Conservation (phyloP, 2,797 vertebrate genomes). For the Lutjanus campechanus region DNA sequence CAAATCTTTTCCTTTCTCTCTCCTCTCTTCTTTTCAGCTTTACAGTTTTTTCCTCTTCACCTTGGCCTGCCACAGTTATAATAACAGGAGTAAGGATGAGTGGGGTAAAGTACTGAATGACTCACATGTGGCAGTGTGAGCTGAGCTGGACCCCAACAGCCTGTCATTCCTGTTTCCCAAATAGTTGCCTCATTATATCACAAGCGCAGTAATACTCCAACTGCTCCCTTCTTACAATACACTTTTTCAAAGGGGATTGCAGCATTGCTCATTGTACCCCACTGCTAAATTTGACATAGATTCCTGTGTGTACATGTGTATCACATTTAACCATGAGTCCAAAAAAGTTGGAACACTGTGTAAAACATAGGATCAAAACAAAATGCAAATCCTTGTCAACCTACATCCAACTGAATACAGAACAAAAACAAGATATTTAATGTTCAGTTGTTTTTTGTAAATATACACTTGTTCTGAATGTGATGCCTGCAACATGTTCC, state of each 20-base stretch:
- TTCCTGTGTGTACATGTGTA: background rate
- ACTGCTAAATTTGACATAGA: constrained; percentile 3
- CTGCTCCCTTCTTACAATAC: constrained; percentile 48
- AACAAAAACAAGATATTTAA: no score
- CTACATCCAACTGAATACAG: no score
- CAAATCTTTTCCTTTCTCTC: constrained; percentile 6
- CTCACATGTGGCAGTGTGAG: constrained; percentile 55
- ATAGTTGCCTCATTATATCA: constrained; percentile 66
- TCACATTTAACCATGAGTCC: background rate
- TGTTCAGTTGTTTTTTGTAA: no score
- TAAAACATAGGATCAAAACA: no score
- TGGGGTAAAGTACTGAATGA: constrained; percentile 65
- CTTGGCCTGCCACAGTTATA: constrained; percentile 47
- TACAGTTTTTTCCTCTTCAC: constrained; percentile 27
- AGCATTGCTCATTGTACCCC: constrained; percentile 19
- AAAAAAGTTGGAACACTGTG: no score
- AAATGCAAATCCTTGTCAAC: no score
- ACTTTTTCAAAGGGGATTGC: constrained; percentile 36
- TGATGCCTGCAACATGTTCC: no score
- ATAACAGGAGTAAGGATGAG: constrained; percentile 57
- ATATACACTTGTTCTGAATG: no score
- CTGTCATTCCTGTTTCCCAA: constrained; percentile 51
- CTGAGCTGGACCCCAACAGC: constrained; percentile 55
- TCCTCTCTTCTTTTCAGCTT: constrained; percentile 23
- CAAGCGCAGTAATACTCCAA: constrained; percentile 17